Conservation (phyloP, 2,113 vertebrate genomes). For the Callocephalon fimbriatum region DNA sequence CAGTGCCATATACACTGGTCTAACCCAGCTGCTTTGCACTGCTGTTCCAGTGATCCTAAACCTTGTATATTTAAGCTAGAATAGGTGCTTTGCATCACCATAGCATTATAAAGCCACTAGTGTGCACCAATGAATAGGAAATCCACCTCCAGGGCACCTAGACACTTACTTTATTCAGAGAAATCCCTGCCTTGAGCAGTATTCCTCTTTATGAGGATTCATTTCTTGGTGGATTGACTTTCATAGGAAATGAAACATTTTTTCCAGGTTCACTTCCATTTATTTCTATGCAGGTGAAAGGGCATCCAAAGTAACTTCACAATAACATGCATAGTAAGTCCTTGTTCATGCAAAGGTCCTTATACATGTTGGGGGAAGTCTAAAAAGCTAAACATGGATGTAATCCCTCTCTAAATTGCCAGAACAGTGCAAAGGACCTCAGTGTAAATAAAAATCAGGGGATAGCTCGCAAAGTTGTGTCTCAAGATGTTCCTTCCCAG, state of each 20-base stretch:
- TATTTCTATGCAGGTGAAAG: not conserved
- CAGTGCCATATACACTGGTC: not conserved
- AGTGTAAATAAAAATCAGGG: not conserved
- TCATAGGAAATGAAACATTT: slow-evolving; percentile 25
- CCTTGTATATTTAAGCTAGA: not conserved
- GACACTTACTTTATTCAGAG: slow-evolving; percentile 19
- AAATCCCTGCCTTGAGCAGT: not conserved
- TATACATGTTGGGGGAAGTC: not conserved
- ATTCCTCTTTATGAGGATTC: slow-evolving; percentile 34
- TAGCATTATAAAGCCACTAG: not conserved
- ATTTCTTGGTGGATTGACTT: not conserved
- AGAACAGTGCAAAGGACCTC: not conserved
- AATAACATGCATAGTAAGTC: not conserved
- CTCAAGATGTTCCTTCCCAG: not conserved
- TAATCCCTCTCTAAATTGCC: not conserved
- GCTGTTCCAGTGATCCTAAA: not conserved
- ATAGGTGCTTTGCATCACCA: rapidly evolving
- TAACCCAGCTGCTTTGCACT: not conserved
- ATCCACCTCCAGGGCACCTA: not conserved
- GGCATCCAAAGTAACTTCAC: not conserved
- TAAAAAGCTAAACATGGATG: not conserved
- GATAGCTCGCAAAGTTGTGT: not conserved
- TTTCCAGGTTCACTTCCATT: slow-evolving; percentile 51
- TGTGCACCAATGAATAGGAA: slow-evolving; percentile 9
- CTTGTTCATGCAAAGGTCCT: not conserved